phyloP scores from a whole-genome alignment of 2,888 invertebrate genomes.

The Cryptocheilus praepositus region DNA sequence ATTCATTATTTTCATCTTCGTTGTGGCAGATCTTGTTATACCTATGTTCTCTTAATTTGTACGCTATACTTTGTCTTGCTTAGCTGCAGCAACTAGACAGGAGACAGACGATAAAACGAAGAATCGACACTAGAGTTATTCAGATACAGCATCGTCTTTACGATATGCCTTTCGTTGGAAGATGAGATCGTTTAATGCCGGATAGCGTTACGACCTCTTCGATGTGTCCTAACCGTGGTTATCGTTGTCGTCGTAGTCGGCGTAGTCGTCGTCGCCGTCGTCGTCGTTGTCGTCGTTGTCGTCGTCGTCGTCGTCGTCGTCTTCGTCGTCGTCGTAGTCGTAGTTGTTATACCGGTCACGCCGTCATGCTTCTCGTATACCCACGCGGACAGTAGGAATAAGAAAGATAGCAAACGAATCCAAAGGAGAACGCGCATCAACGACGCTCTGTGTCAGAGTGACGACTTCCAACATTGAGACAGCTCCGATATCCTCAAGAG shows the following conservation, averaged over 20 bases:
- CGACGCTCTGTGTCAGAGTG: constrained; percentile 10
- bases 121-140: not conserved
- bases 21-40: too few species aligned
- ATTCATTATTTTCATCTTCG: too few species aligned
- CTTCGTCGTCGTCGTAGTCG: too few species aligned
- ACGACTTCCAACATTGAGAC: constrained; percentile 44
- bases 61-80: not conserved
- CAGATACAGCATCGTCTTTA: not conserved
- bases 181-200: constrained; percentile 7
- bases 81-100: too few species aligned
- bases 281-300: too few species aligned
- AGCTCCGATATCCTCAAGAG: constrained; percentile 51
- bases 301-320: not conserved
- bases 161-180: constrained; percentile 11
- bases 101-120: too few species aligned
- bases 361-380: not conserved
- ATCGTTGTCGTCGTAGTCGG: not conserved
- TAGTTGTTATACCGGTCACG: too few species aligned
- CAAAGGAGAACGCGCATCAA: not conserved
- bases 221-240: not conserved
- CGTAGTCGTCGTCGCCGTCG: not conserved
- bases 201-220: constrained; percentile 19
- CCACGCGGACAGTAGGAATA: constrained; percentile 6
- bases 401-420: constrained; percentile 3
- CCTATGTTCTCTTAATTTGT: too few species aligned